Conservation (phyloP, 2,888 invertebrate genomes). For the Cylindroiulus punctatus region DNA sequence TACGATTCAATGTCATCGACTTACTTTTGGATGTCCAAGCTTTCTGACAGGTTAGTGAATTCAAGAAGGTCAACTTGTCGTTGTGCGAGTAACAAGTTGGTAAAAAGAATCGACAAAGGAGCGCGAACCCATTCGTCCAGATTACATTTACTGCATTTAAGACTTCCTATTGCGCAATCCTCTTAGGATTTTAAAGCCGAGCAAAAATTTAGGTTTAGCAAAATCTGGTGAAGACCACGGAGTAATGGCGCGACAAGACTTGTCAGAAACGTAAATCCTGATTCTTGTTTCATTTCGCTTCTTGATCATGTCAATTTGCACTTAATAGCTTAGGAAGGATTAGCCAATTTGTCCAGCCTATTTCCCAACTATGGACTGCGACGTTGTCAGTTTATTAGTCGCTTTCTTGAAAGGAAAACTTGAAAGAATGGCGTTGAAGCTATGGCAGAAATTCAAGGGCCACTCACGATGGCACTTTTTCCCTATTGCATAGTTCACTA, state of each 20-base stretch:
- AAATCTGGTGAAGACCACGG: background rate
- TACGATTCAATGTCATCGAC: too few relatives aligned
- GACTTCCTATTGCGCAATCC: slow-evolving; percentile 3
- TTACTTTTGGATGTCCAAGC: too few relatives aligned
- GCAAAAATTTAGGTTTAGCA: background rate
- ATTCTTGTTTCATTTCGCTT: slow-evolving; percentile 34
- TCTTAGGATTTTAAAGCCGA: slow-evolving; percentile 27
- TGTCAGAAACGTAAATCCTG: slow-evolving; percentile 11
- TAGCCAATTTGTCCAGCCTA: slow-evolving; percentile 36
- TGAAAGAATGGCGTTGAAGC: background rate
- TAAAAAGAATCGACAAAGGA: background rate
- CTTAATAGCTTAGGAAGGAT: slow-evolving; percentile 22
- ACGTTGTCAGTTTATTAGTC: slow-evolving; percentile 1
- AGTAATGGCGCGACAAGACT: background rate
- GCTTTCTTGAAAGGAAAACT: background rate
- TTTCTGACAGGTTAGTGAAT: too few relatives aligned
- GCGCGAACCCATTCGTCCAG: background rate
- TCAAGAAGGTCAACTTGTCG: too few relatives aligned
- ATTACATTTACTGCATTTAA: slow-evolving; percentile 12
- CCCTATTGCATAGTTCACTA: background rate
- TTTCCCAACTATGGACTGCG: background rate
- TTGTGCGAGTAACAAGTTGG: background rate
- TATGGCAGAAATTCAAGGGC: background rate
- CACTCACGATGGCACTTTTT: background rate
- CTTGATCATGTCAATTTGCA: slow-evolving; percentile 45